Evolutionary conservation across 53 echinoderm and acorn worm species (phyloP), one percentile per base, ranked within the genome.

Genomic region (Glandiceps talaboti): DNA sequence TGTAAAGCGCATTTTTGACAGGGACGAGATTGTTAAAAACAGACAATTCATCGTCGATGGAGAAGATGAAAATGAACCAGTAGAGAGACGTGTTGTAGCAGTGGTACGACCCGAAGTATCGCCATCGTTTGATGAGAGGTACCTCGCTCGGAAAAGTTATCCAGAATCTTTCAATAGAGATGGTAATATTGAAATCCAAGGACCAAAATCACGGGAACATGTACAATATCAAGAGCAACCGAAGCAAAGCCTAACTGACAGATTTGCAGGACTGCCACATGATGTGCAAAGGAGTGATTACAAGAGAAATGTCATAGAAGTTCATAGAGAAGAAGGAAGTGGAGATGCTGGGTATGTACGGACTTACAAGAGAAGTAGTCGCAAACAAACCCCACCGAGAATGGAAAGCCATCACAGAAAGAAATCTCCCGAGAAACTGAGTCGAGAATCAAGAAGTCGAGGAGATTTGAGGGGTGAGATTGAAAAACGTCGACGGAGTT

Each of bases 1-100:
- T 25, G 79, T 87, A 33, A 83, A 80, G 27, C 84, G 83, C 25
- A 83, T 97, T 1, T 93, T 97, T 84, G 89, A 93, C 76, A 85
- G 97, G 32, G 92, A 92, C 10, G 97, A 97, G 76, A 84, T 97
- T 20, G 20, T 45, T 45, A 45, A 45, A 45, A 20, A 20, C 20
- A 6, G 64, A 45, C 64, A 45, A 20, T 20, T 12, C 20, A 45
- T 12, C 64, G 6, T 45, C 20, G n/a, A n/a, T n/a, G 64, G 6
- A 12, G 64, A 45, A 45, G 64, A 45, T 20, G 64, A 45, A 20
- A 20, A 45, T 12, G 64, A 20, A 20, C 64, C 6, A 20, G 64
- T 45, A 20, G 64, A 45, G 20, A 45, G 64, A 45, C 64, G 64
- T 12, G 64, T 45, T 45, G 64, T 45, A 20, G 64, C 64, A 45